These are phyloP conservation scores for Drosophila varians DNA, from an alignment of 1,140 invertebrate species.

Conservation along the genomic window DNA sequence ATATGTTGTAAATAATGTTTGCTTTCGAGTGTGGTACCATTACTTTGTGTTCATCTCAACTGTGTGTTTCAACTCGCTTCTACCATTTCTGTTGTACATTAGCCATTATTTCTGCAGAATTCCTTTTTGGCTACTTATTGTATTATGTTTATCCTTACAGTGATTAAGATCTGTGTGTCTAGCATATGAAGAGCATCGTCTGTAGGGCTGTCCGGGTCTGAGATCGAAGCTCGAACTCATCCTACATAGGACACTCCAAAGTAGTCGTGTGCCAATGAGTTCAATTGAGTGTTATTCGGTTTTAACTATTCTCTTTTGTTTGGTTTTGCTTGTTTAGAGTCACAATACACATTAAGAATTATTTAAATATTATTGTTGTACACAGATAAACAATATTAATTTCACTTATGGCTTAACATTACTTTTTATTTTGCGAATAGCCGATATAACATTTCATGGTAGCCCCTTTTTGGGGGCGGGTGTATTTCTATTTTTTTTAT, in stretches of 20 bases:
- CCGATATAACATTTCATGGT: slow-evolving; percentile 33
- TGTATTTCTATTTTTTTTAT: slow-evolving; percentile 2
- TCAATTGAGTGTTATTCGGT: slow-evolving; percentile 23
- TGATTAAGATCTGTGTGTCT: slow-evolving; percentile 44
- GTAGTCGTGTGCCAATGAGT: slow-evolving; percentile 21
- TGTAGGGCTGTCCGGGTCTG: slow-evolving; percentile 10
- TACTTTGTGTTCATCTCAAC: slow-evolving; percentile 36
- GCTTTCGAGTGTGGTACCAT: slow-evolving; percentile 41
- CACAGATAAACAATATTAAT: slow-evolving; percentile 79
- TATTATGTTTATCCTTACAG: slow-evolving; percentile 33
- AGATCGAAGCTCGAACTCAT: slow-evolving; percentile 5
- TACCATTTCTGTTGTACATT: slow-evolving; percentile 55
- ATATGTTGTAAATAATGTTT: slow-evolving; percentile 65
- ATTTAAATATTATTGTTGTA: slow-evolving; percentile 79
- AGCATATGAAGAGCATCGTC: slow-evolving; percentile 28
- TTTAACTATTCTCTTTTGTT: too few relatives aligned
- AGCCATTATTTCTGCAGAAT: slow-evolving; percentile 53
- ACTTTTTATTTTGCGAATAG: slow-evolving; percentile 33
- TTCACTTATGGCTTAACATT: slow-evolving; percentile 58
- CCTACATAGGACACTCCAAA: slow-evolving; percentile 3
- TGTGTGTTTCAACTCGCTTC: slow-evolving; percentile 40
- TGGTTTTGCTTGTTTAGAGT: slow-evolving; percentile 49
- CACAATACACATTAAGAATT: slow-evolving; percentile 76
- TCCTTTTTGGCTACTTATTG: slow-evolving; percentile 34
- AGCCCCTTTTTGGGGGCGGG: neutral